phyloP scores from a whole-genome alignment of 1,140 invertebrate species.

The Atta texana region DNA sequence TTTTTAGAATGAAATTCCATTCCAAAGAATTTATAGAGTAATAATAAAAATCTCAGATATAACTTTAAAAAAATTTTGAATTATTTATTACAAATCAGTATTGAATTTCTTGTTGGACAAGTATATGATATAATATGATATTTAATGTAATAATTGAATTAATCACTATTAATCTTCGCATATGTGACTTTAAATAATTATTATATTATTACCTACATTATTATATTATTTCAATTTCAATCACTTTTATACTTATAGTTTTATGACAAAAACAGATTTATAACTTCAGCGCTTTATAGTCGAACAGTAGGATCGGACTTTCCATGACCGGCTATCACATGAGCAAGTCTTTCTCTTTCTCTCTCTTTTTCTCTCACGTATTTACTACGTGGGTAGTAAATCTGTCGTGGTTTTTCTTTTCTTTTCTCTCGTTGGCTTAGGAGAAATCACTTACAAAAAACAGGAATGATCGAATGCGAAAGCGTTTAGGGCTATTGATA shows the following conservation, averaged over 20 bases:
- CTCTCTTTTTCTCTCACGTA: neutral
- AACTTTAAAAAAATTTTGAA: neutral
- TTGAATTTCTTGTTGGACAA: neutral
- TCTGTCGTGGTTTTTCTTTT: constrained; percentile 15
- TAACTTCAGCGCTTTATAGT: constrained; percentile 1
- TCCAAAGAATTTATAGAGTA: too few relatives aligned
- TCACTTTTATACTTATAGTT: neutral
- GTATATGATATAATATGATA: neutral
- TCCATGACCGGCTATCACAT: neutral
- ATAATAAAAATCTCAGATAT: neutral
- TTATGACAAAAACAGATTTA: constrained; percentile 3
- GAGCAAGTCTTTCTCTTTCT: neutral
- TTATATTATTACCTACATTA: neutral
- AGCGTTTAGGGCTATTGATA: constrained; percentile 73
- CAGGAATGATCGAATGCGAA: constrained; percentile 56
- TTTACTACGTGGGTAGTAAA: constrained; percentile 37
- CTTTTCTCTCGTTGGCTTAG: constrained; percentile 32
- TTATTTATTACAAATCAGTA: neutral
- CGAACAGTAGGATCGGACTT: neutral
- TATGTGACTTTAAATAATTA: too few relatives aligned
- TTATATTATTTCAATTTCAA: neutral
- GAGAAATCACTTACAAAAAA: constrained; percentile 32
- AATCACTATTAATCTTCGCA: neutral
- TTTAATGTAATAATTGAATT: constrained; percentile 10
- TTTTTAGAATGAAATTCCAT: too few relatives aligned